Conservation (phyloP, 2,888 invertebrate species). For the Pinctada fucata region DNA sequence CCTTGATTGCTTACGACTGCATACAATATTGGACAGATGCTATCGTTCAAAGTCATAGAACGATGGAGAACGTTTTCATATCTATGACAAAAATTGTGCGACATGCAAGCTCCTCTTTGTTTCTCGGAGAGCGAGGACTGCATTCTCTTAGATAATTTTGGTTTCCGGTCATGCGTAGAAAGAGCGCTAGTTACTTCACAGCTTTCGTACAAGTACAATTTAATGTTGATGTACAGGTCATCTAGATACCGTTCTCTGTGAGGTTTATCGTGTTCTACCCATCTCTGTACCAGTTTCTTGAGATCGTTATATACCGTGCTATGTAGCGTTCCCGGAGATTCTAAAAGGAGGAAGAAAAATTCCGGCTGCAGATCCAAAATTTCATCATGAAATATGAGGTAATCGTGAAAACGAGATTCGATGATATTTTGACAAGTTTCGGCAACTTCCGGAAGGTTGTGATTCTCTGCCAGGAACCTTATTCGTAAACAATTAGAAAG, state of each 20-base stretch:
- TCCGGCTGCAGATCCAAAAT: conserved; percentile 68
- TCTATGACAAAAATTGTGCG: conserved; percentile 20
- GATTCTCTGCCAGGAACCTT: conserved; percentile 69
- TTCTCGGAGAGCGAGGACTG: conserved; percentile 38
- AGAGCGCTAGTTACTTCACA: conserved; percentile 26
- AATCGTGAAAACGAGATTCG: conserved; percentile 72
- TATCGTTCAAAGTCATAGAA: conserved; percentile 35
- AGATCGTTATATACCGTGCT: conserved; percentile 68
- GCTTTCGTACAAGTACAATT: conserved; percentile 61
- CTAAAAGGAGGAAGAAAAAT: conserved; percentile 64
- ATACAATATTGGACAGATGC: conserved; percentile 59
- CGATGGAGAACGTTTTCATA: conserved; percentile 39
- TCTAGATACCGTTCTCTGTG: conserved; percentile 54
- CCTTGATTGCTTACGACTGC: conserved; percentile 71
- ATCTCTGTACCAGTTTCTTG: conserved; percentile 64
- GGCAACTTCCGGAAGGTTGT: conserved; percentile 69
- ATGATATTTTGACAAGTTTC: conserved; percentile 67
- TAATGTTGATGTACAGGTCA: conserved; percentile 61
- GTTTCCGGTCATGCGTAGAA: not conserved
- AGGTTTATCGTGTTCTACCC: conserved; percentile 66
- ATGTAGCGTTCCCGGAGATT: conserved; percentile 66
- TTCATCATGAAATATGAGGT: conserved; percentile 70
- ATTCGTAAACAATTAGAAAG: conserved; percentile 69
- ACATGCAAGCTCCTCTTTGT: conserved; percentile 12
- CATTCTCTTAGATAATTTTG: conserved; percentile 12